phyloP scores from a whole-genome alignment of 2,113 vertebrate species.

The Phylloscopus trochilus region DNA sequence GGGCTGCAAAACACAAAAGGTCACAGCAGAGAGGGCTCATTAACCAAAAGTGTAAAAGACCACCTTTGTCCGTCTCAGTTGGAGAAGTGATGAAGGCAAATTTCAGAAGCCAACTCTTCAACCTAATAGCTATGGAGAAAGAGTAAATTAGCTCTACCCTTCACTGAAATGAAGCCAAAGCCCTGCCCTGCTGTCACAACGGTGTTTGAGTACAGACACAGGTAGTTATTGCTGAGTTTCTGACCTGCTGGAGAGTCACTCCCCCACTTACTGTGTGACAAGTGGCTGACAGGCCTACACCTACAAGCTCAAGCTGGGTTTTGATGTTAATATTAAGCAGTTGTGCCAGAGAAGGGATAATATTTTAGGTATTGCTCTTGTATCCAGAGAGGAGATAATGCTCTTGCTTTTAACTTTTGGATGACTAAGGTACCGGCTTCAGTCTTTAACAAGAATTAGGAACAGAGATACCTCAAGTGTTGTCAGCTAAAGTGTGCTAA shows the following conservation, averaged over 20 bases:
- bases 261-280: background rate
- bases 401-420: background rate
- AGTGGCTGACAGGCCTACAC: background rate
- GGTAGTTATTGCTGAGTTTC: background rate
- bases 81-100: background rate
- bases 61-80: background rate
- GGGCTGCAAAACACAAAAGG: conserved; percentile 16
- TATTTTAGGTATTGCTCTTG: background rate
- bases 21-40: conserved; percentile 3
- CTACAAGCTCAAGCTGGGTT: background rate
- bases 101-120: background rate
- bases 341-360: background rate
- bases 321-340: background rate
- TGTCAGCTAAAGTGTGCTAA: conserved; percentile 6
- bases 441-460: background rate
- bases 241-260: background rate
- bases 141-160: background rate
- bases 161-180: background rate
- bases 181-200: background rate
- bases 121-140: background rate
- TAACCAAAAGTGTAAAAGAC: conserved; percentile 13
- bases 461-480: background rate
- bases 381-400: background rate
- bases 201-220: background rate
- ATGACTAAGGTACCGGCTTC: background rate